These are phyloP conservation scores for Homalodisca vitripennis DNA, from an alignment of 1,140 invertebrate genomes.

Conservation along the genomic window DNA sequence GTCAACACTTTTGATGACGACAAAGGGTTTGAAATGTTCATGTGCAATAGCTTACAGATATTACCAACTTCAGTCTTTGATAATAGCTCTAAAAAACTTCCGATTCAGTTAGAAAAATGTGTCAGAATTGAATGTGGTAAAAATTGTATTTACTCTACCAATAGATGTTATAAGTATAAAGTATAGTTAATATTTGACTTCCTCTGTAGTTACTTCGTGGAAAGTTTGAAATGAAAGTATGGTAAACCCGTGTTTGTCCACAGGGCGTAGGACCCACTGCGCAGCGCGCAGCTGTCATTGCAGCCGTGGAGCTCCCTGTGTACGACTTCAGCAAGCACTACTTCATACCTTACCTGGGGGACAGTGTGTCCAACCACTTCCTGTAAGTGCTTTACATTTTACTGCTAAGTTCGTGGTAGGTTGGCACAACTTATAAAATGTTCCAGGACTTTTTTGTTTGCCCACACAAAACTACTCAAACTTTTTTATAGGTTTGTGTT, in stretches of 20 bases:
- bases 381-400: slow-evolving; percentile 59
- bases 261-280: slow-evolving; percentile 89
- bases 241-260: background rate
- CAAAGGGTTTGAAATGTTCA: too few species aligned
- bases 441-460: too few species aligned
- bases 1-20: too few species aligned
- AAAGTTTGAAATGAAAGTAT: too few species aligned
- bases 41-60: too few species aligned
- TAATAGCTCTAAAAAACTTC: background rate
- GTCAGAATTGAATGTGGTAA: background rate
- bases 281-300: slow-evolving; percentile 88
- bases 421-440: too few species aligned
- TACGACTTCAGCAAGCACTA: slow-evolving; percentile 89
- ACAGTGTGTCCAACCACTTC: slow-evolving; percentile 84
- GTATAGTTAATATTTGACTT: too few species aligned
- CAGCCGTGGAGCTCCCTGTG: slow-evolving; percentile 89
- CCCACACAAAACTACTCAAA: background rate
- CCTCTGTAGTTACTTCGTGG: too few species aligned
- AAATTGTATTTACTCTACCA: too few species aligned
- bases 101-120: background rate
- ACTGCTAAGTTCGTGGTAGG: too few species aligned
- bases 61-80: too few species aligned
- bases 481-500: background rate
- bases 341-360: slow-evolving; percentile 68
- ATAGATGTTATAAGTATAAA: too few species aligned